phyloP scores from a whole-genome alignment of 2,888 invertebrate species.

The Drosophila borborema region DNA sequence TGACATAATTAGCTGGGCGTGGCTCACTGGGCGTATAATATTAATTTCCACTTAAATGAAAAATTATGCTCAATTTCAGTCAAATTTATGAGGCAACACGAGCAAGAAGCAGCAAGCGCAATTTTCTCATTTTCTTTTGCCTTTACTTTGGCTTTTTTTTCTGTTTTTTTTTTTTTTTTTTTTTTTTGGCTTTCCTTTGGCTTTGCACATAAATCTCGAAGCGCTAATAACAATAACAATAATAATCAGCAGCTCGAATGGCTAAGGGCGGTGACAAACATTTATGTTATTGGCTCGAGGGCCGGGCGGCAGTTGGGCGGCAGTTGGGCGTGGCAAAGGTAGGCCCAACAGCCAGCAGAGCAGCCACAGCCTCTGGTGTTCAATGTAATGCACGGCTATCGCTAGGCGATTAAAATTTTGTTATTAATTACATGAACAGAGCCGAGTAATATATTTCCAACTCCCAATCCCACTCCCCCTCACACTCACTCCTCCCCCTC shows the following conservation, averaged over 20 bases:
- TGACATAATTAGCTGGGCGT: slow-evolving; percentile 74
- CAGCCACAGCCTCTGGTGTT: background rate
- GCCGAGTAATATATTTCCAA: slow-evolving; percentile 51
- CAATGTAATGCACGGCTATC: slow-evolving; percentile 54
- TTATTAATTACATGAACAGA: slow-evolving; percentile 70
- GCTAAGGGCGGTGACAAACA: slow-evolving; percentile 48
- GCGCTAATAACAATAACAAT: slow-evolving; percentile 78
- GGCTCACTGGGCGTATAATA: slow-evolving; percentile 63
- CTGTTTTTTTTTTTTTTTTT: slow-evolving; percentile 14
- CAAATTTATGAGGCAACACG: slow-evolving; percentile 53
- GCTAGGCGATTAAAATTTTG: slow-evolving; percentile 72
- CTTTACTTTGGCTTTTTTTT: too few species aligned
- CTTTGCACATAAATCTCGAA: slow-evolving; percentile 68
- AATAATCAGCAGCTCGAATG: slow-evolving; percentile 69
- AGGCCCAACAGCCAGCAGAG: background rate
- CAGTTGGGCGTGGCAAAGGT: background rate
- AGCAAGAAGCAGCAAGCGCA: background rate
- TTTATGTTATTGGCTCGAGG: slow-evolving; percentile 41
- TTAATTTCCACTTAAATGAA: slow-evolving; percentile 81
- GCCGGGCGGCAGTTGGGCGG: background rate
- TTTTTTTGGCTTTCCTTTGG: slow-evolving; percentile 48
- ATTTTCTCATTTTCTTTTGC: slow-evolving; percentile 2
- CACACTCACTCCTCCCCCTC: background rate
- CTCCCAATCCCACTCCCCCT: background rate
- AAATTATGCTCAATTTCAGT: slow-evolving; percentile 79